A percentile compares a stretch with the other conserved stretches of the same genome.
Evolutionary conservation across 2,888 invertebrate genomes (phyloP).

Genomic region (Formica aserva): DNA sequence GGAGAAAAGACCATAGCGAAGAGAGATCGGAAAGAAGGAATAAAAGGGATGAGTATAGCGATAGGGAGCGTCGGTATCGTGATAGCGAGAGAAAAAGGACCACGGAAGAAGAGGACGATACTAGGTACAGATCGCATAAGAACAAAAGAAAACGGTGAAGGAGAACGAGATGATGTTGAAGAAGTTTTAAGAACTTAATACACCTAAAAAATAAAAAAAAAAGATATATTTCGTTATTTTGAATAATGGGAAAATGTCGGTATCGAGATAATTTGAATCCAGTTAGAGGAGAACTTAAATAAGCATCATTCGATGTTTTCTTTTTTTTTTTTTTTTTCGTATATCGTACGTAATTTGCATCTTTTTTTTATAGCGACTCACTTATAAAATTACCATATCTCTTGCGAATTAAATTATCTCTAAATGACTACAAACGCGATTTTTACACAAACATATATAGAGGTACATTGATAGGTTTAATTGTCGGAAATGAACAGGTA

Average conservation of each 20-base stretch:
- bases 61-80: constrained; percentile 59
- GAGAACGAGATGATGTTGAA: too few species aligned
- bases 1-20: constrained; percentile 26
- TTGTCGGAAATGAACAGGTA: background rate
- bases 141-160: constrained; percentile 56
- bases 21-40: constrained; percentile 34
- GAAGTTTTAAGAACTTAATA: background rate
- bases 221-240: background rate
- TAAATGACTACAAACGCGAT: background rate
- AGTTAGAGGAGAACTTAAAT: background rate
- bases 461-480: background rate
- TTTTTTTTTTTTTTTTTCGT: too few species aligned
- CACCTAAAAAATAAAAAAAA: background rate
- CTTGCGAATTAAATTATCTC: background rate
- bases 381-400: background rate
- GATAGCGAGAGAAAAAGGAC: constrained; percentile 62
- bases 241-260: background rate
- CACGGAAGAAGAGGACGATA: constrained; percentile 58
- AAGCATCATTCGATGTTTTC: background rate
- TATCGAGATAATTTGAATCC: background rate
- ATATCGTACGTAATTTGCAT: background rate
- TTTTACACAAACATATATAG: background rate
- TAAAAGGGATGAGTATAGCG: constrained; percentile 14
- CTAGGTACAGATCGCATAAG: constrained; percentile 52
- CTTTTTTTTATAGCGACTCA: background rate